These are phyloP conservation scores for Epicampocera succincta DNA, from an alignment of 2,888 invertebrate genomes.

Conservation along the genomic window DNA sequence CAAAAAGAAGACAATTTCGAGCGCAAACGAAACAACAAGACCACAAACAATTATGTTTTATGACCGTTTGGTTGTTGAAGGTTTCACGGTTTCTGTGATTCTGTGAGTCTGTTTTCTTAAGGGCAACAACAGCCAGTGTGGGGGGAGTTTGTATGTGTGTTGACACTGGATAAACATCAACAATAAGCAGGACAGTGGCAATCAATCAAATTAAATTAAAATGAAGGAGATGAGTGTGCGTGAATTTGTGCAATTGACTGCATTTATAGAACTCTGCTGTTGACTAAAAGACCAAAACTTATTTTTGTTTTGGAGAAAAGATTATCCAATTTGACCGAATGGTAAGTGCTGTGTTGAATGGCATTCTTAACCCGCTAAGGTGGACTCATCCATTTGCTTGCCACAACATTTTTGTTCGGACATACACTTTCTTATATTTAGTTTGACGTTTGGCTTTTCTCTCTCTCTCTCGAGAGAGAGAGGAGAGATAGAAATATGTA, in stretches of 20 bases:
- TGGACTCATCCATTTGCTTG: too few species aligned
- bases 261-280: constrained; percentile 21
- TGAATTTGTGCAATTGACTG: background rate
- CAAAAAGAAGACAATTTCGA: constrained; percentile 55
- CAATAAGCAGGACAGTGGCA: constrained; percentile 43
- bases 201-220: constrained; percentile 61
- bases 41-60: background rate
- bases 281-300: background rate
- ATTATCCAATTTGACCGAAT: background rate
- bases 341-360: background rate
- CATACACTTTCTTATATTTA: too few species aligned
- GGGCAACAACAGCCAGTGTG: constrained; percentile 34
- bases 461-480: too few species aligned
- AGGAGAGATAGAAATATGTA: too few species aligned
- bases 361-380: too few species aligned
- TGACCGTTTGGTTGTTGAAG: constrained; percentile 1
- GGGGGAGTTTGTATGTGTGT: background rate
- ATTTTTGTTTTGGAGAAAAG: constrained; percentile 15
- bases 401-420: too few species aligned
- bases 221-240: constrained; percentile 11
- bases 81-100: constrained; percentile 28
- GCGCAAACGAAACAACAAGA: background rate
- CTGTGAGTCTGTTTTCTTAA: constrained; percentile 49
- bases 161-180: constrained; percentile 59
- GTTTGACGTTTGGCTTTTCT: too few species aligned